These are phyloP conservation scores for Spongilla lacustris DNA, from an alignment of 37 sponge, comb jelly and placozoan genomes.

Conservation along the genomic window DNA sequence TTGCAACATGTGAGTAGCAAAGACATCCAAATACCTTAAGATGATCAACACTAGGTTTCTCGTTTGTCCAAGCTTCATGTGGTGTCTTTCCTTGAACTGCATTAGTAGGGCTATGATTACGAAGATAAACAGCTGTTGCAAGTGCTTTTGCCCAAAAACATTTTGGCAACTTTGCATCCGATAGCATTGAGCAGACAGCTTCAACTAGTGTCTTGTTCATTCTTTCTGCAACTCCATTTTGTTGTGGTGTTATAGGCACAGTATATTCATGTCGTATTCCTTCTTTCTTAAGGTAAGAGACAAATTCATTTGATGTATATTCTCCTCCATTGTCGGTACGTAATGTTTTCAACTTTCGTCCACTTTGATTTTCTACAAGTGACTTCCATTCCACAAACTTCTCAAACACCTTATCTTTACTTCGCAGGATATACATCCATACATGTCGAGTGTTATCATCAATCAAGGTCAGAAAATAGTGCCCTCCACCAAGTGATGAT, in stretches of 20 bases:
- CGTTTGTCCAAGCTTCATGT: constrained; percentile 41
- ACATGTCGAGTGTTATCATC: constrained; percentile 42
- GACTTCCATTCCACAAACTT: constrained; percentile 36
- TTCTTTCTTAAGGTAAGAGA: constrained; percentile 48
- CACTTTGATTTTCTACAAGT: no score
- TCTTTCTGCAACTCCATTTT: constrained; percentile 66
- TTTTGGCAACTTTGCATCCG: constrained; percentile 28
- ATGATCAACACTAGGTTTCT: constrained; percentile 52
- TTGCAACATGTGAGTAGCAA: constrained; percentile 38
- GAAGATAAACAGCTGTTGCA: constrained; percentile 31
- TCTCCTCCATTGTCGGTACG: no score
- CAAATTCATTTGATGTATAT: no score
- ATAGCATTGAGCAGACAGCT: constrained; percentile 50
- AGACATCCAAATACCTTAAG: constrained; percentile 58
- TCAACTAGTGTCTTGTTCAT: constrained; percentile 64
- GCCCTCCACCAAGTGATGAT: constrained; percentile 30
- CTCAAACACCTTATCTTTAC: constrained; percentile 51
- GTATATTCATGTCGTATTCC: constrained; percentile 58
- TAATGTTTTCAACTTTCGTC: no score
- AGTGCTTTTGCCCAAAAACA: constrained; percentile 38
- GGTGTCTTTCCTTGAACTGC: constrained; percentile 60
- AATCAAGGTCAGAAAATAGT: constrained; percentile 56
- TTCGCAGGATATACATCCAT: constrained; percentile 40
- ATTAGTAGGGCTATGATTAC: constrained; percentile 56
- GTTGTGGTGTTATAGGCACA: constrained; percentile 52